These are phyloP conservation scores for Dasyprocta punctata DNA, from an alignment of 2,113 vertebrate genomes.

Conservation along the genomic window DNA sequence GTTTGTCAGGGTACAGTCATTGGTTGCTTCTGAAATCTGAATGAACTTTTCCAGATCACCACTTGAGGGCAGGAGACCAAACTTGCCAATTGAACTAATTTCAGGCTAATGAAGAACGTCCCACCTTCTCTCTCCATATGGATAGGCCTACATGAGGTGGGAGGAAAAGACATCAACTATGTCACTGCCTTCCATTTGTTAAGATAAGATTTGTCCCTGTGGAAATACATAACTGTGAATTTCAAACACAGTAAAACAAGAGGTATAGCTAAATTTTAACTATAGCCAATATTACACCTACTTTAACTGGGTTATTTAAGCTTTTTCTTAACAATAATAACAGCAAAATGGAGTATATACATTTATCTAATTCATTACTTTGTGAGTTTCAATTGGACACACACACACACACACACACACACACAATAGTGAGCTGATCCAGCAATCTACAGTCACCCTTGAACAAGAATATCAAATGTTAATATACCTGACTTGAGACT, in stretches of 20 bases:
- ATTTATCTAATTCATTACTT: not conserved
- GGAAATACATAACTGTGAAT: not conserved
- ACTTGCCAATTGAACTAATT: not conserved
- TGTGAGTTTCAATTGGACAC: not conserved
- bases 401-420: not conserved
- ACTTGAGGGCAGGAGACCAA: constrained; percentile 49
- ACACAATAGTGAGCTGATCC: constrained; percentile 70
- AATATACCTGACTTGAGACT: constrained; percentile 28
- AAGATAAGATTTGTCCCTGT: not conserved
- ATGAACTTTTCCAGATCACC: constrained; percentile 49
- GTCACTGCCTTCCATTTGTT: not conserved
- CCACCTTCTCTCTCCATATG: not conserved
- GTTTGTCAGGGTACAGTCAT: not conserved
- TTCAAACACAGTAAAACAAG: not conserved
- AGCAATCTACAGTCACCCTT: constrained; percentile 34
- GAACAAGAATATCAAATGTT: constrained; percentile 53
- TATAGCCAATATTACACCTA: not conserved
- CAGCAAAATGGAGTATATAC: not conserved
- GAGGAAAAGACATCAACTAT: not conserved
- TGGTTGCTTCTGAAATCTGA: not conserved
- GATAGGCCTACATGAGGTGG: not conserved
- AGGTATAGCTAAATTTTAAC: not conserved
- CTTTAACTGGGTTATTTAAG: not conserved
- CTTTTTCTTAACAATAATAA: not conserved
- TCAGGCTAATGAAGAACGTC: not conserved